Conservation (phyloP, 2,797 vertebrate species). For the Manis javanica region DNA sequence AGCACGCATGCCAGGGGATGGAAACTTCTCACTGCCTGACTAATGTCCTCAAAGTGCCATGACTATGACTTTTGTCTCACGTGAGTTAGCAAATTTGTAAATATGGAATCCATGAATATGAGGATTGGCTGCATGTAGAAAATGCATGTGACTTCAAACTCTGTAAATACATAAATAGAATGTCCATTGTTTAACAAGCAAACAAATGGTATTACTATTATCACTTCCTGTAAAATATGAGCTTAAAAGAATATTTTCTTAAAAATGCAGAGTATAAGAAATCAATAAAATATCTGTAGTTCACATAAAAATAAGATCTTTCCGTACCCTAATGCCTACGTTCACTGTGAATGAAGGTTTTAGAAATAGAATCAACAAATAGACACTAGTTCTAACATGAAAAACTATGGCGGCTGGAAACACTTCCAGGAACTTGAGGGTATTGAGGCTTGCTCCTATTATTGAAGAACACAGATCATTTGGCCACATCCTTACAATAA, state of each 20-base stretch:
- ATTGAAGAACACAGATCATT: background rate
- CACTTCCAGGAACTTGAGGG: background rate
- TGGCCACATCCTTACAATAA: background rate
- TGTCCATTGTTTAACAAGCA: slow-evolving; percentile 4
- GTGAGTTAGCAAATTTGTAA: background rate
- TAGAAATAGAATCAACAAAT: slow-evolving; percentile 51
- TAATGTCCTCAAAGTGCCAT: background rate
- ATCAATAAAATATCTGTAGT: slow-evolving; percentile 31
- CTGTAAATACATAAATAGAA: background rate
- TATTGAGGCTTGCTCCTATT: background rate
- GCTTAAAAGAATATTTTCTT: slow-evolving; percentile 34
- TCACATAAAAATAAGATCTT: slow-evolving; percentile 31
- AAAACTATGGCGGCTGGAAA: background rate
- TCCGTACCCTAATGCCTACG: background rate
- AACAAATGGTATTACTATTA: background rate
- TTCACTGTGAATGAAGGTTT: slow-evolving; percentile 35
- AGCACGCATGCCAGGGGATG: accelerated
- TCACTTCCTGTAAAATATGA: background rate
- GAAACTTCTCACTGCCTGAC: background rate
- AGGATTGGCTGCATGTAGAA: background rate
- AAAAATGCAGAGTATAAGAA: background rate
- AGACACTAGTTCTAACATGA: background rate
- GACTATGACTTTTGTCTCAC: slow-evolving; percentile 6
- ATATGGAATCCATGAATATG: background rate
- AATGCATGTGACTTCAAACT: background rate